Percentiles rank a stretch among this genome's conserved stretches.
Conservation (phyloP, 1,140 invertebrate genomes). For the Globodera rostochiensis region DNA sequence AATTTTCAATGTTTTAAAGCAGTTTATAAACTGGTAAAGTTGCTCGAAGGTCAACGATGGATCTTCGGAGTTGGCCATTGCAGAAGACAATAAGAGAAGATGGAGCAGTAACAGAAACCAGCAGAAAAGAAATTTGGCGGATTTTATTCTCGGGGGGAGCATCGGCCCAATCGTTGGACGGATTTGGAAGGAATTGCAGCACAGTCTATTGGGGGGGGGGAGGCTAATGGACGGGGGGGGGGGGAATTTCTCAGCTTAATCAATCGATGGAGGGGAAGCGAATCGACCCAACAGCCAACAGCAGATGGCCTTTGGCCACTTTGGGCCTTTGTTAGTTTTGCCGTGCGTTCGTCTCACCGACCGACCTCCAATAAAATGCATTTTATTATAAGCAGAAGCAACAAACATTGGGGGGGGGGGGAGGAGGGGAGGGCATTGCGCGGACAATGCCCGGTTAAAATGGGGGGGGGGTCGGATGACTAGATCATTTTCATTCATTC, state of each 20-base stretch:
- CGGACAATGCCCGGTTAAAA: background rate
- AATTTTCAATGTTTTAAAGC: too few species aligned
- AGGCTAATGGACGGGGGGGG: background rate
- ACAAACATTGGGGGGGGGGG: background rate
- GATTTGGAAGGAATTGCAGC: background rate
- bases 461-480: background rate
- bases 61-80: background rate
- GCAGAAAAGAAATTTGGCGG: background rate
- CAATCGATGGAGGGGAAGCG: background rate
- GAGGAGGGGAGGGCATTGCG: background rate
- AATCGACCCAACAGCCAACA: too few species aligned
- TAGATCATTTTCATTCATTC: background rate
- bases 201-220: background rate
- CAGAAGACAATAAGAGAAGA: background rate
- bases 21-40: background rate
- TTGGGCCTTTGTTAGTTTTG: too few species aligned
- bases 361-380: too few species aligned
- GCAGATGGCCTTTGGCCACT: too few species aligned
- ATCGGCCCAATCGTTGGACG: background rate
- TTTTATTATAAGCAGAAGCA: too few species aligned
- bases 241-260: background rate
- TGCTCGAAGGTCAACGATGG: background rate
- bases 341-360: too few species aligned
- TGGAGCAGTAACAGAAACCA: background rate
- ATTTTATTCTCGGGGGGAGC: background rate